Conservation (phyloP, 37 sponge, comb jelly and placozoan species). For the Haliclona indistincta region DNA sequence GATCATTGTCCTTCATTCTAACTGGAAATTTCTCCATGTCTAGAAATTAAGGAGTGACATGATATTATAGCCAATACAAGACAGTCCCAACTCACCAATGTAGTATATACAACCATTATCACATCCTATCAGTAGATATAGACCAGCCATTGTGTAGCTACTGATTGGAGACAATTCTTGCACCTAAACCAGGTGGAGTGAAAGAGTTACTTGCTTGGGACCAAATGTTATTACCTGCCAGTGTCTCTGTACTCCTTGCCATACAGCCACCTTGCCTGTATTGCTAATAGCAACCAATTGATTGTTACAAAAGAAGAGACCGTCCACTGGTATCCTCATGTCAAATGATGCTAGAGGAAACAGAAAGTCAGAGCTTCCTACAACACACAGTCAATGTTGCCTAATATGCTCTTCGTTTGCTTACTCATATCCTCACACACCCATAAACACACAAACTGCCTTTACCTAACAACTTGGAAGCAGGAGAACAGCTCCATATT, state of each 20-base stretch:
- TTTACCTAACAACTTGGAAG: conserved; percentile 7
- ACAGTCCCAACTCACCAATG: conserved; percentile 60
- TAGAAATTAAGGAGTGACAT: conserved; percentile 1
- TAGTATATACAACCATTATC: conserved; percentile 88
- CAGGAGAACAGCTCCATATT: conserved; percentile 73
- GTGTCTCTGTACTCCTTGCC: conserved; percentile 91
- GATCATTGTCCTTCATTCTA: conserved; percentile 98
- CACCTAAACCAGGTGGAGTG: neutral
- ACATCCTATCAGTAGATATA: conserved; percentile 89
- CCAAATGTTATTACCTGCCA: conserved; percentile 63
- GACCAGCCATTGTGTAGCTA: conserved; percentile 89
- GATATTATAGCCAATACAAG: neutral
- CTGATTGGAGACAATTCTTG: conserved; percentile 91
- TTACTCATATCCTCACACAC: conserved; percentile 9
- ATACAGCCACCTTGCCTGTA: conserved; percentile 93
- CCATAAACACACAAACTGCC: neutral
- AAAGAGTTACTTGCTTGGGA: neutral
- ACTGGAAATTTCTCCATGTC: conserved; percentile 99
- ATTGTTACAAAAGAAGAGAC: conserved; percentile 91
- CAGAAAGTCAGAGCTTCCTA: conserved; percentile 11
- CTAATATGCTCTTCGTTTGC: neutral
- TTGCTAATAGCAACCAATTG: conserved; percentile 92
- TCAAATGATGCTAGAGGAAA: conserved; percentile 80
- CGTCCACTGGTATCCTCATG: conserved; percentile 87
- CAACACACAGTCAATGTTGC: neutral